A percentile compares a stretch with the other conserved stretches of the same genome.
phyloP scores from a whole-genome alignment of 2,888 invertebrate genomes.

The Anthrax anthrax region DNA sequence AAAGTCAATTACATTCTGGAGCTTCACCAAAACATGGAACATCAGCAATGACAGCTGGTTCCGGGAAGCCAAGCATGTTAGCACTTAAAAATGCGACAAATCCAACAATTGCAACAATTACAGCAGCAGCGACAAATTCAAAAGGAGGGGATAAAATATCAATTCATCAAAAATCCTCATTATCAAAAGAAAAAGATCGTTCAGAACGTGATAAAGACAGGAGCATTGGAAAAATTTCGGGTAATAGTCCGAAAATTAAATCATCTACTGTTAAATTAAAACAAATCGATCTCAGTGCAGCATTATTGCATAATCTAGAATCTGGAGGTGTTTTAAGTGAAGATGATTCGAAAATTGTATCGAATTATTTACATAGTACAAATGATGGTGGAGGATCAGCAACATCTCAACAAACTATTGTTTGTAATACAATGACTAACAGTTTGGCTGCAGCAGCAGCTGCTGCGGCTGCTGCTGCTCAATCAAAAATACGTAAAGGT shows the following conservation, averaged over 20 bases:
- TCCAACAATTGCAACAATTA: no score
- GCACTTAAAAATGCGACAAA: constrained; percentile 66
- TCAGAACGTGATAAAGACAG: background rate
- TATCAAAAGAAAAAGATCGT: constrained; percentile 1
- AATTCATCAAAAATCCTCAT: constrained; percentile 14
- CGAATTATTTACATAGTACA: background rate
- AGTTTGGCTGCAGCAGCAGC: background rate
- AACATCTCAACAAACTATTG: background rate
- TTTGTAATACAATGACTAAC: background rate
- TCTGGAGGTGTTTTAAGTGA: background rate
- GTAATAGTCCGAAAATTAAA: constrained; percentile 50
- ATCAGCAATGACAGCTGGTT: constrained; percentile 36
- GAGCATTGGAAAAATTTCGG: constrained; percentile 15
- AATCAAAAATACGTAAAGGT: constrained; percentile 49
- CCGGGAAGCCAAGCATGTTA: constrained; percentile 82
- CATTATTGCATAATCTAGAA: constrained; percentile 13
- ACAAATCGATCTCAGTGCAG: constrained; percentile 46
- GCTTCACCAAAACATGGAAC: constrained; percentile 64
- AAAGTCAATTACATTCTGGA: constrained; percentile 52
- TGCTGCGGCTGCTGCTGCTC: background rate
- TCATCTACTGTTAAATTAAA: constrained; percentile 51
- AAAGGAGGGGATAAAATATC: constrained; percentile 40
- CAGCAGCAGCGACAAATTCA: constrained; percentile 44
- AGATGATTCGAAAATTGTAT: background rate
- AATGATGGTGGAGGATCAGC: constrained; percentile 1